Evolutionary conservation across 2,797 vertebrate genomes (phyloP), one percentile per base, ranked within the genome.

Genomic region (Knipowitschia caucasica): DNA sequence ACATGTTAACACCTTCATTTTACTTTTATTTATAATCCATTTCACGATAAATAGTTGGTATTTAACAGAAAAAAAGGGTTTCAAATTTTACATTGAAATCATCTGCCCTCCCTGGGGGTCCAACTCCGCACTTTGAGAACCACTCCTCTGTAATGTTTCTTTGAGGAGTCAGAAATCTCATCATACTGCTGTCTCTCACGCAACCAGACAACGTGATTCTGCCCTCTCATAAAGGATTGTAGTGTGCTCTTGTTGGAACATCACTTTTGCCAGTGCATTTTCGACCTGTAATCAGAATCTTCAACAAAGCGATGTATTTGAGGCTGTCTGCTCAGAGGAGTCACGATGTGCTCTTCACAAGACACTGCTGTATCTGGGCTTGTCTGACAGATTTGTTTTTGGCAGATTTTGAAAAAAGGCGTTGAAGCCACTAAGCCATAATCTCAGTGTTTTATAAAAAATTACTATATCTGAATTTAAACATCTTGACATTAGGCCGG

Each of bases 261-360:
- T 6, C 18, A 3, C 30, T 46, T 29, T 18, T 46, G 18, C 10
- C 12, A 5, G 2, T 36, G 34, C 40, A 44, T 35, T 50, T 62
- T 40, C 44, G 49, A 52, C 69, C 14, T 30, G 9, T 49, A 50
- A 43, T 43, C 63, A 14, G 51, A 65, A 65, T 55, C n/a, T 20
- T 25, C 30, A 30, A 24, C 14, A 20, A 36, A 60, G 8, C 67
- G 4, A 29, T 29, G 9, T 29, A 29, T 29, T 20, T 46, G 7
- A 46, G 9, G 9, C 15, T 30, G n/a, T 15, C 24, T 27, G 42
- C n/a, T 17, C n/a, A 26, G n/a, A 44, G 42, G 24, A 44, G 42
- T 9, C 24, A 26, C 2, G 7, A 11, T 43, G 40, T 25, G 39
- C 4, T 42, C 23, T 9, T 44, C 23, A 12, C 40, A n/a, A 11